Evolutionary conservation across 2,888 invertebrate species (phyloP), one percentile per base, ranked within the genome.

Genomic region (Drosophila nigricruria): DNA sequence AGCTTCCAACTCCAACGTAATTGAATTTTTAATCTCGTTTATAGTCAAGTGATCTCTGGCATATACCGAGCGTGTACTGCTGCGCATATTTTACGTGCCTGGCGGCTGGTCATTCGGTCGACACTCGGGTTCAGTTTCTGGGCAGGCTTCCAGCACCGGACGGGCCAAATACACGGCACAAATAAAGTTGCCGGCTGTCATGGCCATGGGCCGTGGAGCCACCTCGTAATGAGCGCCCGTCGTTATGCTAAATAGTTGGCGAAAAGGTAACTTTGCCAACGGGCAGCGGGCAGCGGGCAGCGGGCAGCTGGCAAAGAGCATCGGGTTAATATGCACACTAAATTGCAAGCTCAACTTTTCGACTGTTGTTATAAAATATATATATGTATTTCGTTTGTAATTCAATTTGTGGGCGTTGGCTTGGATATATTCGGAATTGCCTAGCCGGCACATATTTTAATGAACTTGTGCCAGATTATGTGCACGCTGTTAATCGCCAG

Each of bases 1-100:
- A 85, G 85, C 79, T 81, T 79, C 78, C 91, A 91, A 88, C 90
- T 86, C 87, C 90, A 84, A 83, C 89, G 90, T 92, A 92, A 92
- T 92, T 92, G 92, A 92, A 92, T 92, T 92, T 92, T 92, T 92
- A 92, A 92, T 92, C 92, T 91, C 91, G 89, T 91, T 92, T 91
- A 91, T 91, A 91, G 92, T 91, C 91, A 92, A 92, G 92, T 92
- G 92, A 92, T 91, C 91, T 91, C 89, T 84, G 91, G 88, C 87
- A 88, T 89, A 87, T 57, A 87, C 82, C 84, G 67, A 73, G 77
- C 81, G 81, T 82, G 82, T 82, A 81, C 82, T 81, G 81, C 87
- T 84, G 84, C 82, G 87, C 88, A 90, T 90, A 90, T 90, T 90
- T 90, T 89, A 90, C 82, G 85, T 84, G 83, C 83, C 82, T 77